Conservation (phyloP, 2,888 invertebrate species). For the Ommatoiulus sabulosus region DNA sequence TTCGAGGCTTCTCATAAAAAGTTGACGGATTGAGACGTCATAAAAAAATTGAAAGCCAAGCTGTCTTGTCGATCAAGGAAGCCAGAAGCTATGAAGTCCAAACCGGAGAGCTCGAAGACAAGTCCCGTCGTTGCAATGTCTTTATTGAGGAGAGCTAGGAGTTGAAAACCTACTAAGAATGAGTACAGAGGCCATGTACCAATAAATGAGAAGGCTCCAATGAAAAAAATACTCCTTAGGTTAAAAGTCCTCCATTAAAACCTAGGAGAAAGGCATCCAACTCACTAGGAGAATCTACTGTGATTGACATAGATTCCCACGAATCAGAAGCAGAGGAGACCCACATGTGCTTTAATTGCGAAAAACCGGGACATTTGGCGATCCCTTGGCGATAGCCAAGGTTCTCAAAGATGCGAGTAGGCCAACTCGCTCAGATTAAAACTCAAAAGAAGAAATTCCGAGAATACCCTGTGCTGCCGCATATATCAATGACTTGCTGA, state of each 20-base stretch:
- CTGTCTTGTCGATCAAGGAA: background rate
- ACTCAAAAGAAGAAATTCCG: background rate
- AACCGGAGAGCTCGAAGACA: too few relatives aligned
- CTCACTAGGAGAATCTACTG: background rate
- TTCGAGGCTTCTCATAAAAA: background rate
- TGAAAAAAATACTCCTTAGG: background rate
- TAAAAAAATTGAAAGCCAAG: background rate
- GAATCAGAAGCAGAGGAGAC: background rate
- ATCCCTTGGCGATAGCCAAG: background rate
- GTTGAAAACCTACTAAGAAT: background rate
- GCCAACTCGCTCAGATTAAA: background rate
- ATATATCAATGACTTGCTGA: too few relatives aligned
- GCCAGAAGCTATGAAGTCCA: too few relatives aligned
- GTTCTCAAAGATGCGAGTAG: background rate
- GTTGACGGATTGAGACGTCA: background rate
- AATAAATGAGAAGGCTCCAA: too few relatives aligned
- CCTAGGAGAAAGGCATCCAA: too few relatives aligned
- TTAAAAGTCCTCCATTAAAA: too few relatives aligned
- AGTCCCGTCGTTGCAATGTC: background rate
- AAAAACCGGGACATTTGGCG: background rate
- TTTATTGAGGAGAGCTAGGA: background rate
- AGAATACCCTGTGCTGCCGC: background rate
- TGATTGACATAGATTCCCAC: background rate
- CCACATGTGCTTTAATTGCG: background rate
- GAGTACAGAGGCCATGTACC: too few relatives aligned